phyloP scores from a whole-genome alignment of 1,140 invertebrate genomes.

The Aporrectodea caliginosa region DNA sequence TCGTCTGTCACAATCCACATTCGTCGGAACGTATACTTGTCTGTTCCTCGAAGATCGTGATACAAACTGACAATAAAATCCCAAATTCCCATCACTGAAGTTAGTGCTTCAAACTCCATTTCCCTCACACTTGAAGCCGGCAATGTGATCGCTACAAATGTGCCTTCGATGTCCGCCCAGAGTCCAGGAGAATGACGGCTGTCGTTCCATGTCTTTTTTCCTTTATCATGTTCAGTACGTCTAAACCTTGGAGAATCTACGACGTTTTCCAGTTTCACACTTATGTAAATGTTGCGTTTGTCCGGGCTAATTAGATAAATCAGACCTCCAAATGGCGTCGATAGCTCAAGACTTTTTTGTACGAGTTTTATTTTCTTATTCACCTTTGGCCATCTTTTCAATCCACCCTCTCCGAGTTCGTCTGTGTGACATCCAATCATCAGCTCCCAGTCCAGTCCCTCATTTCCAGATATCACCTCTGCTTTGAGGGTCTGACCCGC shows the following conservation, averaged over 20 bases:
- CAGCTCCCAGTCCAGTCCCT: neutral
- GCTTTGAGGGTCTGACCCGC: conserved; percentile 3
- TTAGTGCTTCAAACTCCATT: conserved; percentile 27
- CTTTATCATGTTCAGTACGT: conserved; percentile 7
- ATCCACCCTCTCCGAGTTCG: neutral
- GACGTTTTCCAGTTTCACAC: conserved; percentile 16
- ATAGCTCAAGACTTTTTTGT: neutral
- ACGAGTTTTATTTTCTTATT: neutral
- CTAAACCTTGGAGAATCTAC: conserved; percentile 22
- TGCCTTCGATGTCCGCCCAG: conserved; percentile 40
- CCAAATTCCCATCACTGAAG: conserved; percentile 33
- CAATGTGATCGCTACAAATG: conserved; percentile 36
- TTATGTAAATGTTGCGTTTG: neutral
- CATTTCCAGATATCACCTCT: neutral
- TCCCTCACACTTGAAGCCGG: conserved; percentile 34
- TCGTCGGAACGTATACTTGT: conserved; percentile 23
- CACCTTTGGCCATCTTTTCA: conserved; percentile 14
- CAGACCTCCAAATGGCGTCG: conserved; percentile 25
- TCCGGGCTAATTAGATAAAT: conserved; percentile 28
- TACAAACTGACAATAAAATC: conserved; percentile 35
- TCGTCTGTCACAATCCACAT: conserved; percentile 38
- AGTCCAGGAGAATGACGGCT: conserved; percentile 32
- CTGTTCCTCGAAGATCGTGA: conserved; percentile 34
- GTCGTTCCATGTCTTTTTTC: conserved; percentile 18
- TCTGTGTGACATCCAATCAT: conserved; percentile 15